Percentiles rank a stretch among this genome's conserved stretches.
phyloP scores from a whole-genome alignment of 2,113 vertebrate species.

The Rhea americana region DNA sequence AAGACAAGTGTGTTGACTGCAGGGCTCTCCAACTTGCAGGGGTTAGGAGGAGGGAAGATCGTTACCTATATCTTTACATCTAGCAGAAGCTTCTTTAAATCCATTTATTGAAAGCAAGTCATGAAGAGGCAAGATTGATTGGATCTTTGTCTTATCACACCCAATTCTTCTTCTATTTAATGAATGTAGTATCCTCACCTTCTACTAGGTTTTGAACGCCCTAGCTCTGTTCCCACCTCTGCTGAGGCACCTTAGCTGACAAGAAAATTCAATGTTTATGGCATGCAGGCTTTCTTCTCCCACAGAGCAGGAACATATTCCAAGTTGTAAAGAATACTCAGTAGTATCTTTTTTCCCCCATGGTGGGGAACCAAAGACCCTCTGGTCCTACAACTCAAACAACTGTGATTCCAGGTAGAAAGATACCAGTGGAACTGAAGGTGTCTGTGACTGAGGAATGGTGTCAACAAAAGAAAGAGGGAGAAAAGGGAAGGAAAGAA shows the following conservation, averaged over 20 bases:
- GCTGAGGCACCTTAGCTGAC: not conserved
- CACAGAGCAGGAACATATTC: not conserved
- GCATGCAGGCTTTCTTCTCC: not conserved
- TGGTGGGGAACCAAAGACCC: not conserved
- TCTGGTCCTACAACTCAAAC: not conserved
- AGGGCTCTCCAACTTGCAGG: not conserved
- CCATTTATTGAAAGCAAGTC: not conserved
- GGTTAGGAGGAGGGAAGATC: not conserved
- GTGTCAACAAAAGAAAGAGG: not conserved
- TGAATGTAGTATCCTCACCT: not conserved
- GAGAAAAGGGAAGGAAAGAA: not conserved
- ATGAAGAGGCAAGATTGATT: not conserved
- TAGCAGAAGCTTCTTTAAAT: not conserved
- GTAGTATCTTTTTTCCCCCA: accelerated
- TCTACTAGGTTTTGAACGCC: not conserved
- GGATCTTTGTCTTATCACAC: not conserved
- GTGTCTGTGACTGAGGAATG: not conserved
- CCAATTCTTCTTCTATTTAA: not conserved
- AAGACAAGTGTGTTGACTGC: not conserved
- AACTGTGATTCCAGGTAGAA: not conserved
- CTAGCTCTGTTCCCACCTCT: not conserved
- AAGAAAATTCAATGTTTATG: not conserved
- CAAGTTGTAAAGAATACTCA: not conserved
- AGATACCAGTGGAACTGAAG: not conserved
- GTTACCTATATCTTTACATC: not conserved